Percentiles rank a stretch among this genome's conserved stretches.
Conservation (phyloP, 1,140 invertebrate species). For the Dendrolimus kikuchii region DNA sequence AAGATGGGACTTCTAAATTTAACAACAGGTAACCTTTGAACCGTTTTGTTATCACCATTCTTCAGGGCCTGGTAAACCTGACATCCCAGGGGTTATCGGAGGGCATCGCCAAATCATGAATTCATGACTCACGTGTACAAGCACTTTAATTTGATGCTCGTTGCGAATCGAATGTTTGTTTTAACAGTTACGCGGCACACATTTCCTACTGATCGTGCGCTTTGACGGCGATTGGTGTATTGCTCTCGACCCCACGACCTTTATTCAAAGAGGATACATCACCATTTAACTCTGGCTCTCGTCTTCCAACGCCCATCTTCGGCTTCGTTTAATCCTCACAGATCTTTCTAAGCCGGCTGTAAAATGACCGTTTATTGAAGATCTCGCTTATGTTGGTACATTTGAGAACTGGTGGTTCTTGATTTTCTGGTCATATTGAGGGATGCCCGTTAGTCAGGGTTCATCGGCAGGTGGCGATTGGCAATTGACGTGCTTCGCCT, state of each 20-base stretch:
- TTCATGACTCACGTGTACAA: slow-evolving; percentile 31
- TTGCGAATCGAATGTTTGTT: slow-evolving; percentile 39
- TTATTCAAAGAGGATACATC: slow-evolving; percentile 52
- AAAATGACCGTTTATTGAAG: too few relatives aligned
- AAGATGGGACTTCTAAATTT: too few relatives aligned
- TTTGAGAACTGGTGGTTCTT: too few relatives aligned
- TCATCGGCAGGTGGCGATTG: slow-evolving; percentile 67
- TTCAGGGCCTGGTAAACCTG: background rate
- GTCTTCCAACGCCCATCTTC: too few relatives aligned
- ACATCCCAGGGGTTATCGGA: slow-evolving; percentile 26
- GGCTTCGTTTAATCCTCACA: too few relatives aligned
- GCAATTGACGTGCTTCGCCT: slow-evolving; percentile 55
- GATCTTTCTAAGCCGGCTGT: too few relatives aligned
- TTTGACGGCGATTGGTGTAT: slow-evolving; percentile 41
- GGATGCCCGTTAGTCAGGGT: slow-evolving; percentile 58
- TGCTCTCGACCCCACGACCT: slow-evolving; percentile 61
- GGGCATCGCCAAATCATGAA: slow-evolving; percentile 23
- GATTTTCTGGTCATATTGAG: slow-evolving; percentile 10
- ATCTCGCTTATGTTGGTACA: too few relatives aligned
- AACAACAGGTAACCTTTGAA: background rate
- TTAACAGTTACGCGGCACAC: slow-evolving; percentile 62
- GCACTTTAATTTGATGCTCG: slow-evolving; percentile 50
- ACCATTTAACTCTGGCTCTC: slow-evolving; percentile 2
- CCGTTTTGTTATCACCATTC: background rate
- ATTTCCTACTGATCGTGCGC: slow-evolving; percentile 32